Base-by-base conservation (phyloP, 2,888 invertebrate species). In the Psococerastis gibbosa region DNA sequence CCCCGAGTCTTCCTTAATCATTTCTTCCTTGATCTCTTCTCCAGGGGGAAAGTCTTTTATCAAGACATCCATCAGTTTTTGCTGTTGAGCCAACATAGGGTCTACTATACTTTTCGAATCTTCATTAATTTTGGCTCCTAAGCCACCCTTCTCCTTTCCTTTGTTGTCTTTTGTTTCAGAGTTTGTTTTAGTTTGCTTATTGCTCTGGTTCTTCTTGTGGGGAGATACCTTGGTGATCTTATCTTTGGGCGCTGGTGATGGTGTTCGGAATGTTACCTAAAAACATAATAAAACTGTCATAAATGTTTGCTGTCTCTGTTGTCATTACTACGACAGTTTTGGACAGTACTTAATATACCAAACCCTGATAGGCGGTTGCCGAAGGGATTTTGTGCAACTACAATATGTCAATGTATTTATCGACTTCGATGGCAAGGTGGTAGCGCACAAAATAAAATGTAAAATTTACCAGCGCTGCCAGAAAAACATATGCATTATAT, bases 241-340 rank as follows among this genome's bases (percentile, higher is more conserved):
- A n/a, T n/a, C n/a, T n/a, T n/a, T n/a, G 42, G 8, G 47, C 23
- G 51, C 55, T 13, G 57, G 57, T 33, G 59, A 56, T 23, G 57
- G 43, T 60, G 71, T 71, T 22, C 69, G 64, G 53, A 71, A 71
- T 48, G 70, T 71, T 16, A 71, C 71, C 70, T 70, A 54, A 56
- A 56, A 32, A 17, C 43, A 45, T 23, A 32, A 35, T 41, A 15
- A 18, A 31, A 34, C 27, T 31, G 15, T 32, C 18, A 35, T 32
- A 16, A 45, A 2, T 32, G 22, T n/a, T 17, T 16, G n/a, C n/a
- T n/a, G n/a, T n/a, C n/a, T n/a, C n/a, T n/a, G n/a, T n/a, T n/a
- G n/a, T n/a, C n/a, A n/a, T n/a, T n/a, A n/a, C n/a, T n/a, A n/a
- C n/a, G n/a, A n/a, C n/a, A n/a, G n/a, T n/a, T n/a, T n/a, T n/a